Evolutionary conservation across 2,797 vertebrate genomes (phyloP), one percentile per base, ranked within the genome.

Genomic region (Protonibea diacanthus): DNA sequence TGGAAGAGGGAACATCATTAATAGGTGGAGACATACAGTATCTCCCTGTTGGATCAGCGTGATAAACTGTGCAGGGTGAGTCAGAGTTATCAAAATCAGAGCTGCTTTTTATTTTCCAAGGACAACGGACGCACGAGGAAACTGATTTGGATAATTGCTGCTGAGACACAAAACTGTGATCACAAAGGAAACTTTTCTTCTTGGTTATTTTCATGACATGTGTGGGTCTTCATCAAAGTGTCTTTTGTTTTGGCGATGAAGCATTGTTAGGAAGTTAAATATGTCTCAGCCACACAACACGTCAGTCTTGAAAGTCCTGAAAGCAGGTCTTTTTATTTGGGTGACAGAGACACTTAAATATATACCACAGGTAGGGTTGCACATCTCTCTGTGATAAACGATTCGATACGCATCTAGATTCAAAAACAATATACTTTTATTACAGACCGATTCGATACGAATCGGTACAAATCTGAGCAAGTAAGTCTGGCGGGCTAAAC

Each of bases 31-130:
- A 76, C 66, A 7, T 53, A 38, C 33, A 38, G 33, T 38, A 84
- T 74, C 73, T 82, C 47, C 1, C 59, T 3, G 66, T 64, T 56
- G 67, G 48, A 84, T 85, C 73, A 21, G 33, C 10, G 38, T 59
- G 83, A 85, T 76, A 71, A 82, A 86, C 52, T 33, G 51, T 17
- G 21, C 3, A 20, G 38, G 18, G 61, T 18, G 65, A 89, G 67
- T 59, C 59, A 17, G 44, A 71, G 61, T 57, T 48, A 63, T 59
- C 57, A 25, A 51, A 77, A 78, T 72, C 62, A 21, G 18, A 14
- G 59, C 10, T 25, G 44, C 55, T 57, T 57, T 80, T 72, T 72
- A 67, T 74, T 74, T 86, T 62, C 66, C 65, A 81, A 83, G 74
- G 61, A 86, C 51, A 53, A 67, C 0, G 15, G 14, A 64, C 6